Conservation (phyloP, 1,140 invertebrate genomes). For the Xylocopa sonorina region DNA sequence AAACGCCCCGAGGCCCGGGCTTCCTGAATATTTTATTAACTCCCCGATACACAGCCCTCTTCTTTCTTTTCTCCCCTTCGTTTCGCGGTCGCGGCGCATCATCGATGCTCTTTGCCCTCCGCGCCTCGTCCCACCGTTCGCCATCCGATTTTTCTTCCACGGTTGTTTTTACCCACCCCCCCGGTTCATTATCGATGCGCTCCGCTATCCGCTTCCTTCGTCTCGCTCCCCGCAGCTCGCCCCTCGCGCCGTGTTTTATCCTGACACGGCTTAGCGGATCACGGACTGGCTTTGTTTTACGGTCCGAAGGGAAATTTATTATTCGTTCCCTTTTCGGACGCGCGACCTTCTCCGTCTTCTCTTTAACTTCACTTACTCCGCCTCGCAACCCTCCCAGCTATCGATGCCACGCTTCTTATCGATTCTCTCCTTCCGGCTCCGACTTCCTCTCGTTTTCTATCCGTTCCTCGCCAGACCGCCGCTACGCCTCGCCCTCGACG, state of each 20-base stretch:
- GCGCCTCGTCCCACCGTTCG: not conserved
- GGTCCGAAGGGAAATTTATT: conserved; percentile 38
- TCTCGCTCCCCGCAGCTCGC: not conserved
- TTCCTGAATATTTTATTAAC: conserved; percentile 78
- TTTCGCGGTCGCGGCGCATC: conserved; percentile 10
- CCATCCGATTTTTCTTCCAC: conserved; percentile 1
- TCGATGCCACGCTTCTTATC: conserved; percentile 41
- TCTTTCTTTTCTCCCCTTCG: conserved; percentile 40
- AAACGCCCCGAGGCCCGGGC: conserved; percentile 66
- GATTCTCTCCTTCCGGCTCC: conserved; percentile 8
- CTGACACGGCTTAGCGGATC: conserved; percentile 27
- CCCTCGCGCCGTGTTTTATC: conserved; percentile 30
- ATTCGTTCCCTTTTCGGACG: conserved; percentile 18
- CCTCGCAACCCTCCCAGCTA: not conserved
- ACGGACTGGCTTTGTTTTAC: conserved; percentile 35
- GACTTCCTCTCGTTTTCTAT: conserved; percentile 1
- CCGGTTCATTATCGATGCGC: conserved; percentile 44
- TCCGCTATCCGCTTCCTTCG: no score
- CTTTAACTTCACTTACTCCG: not conserved
- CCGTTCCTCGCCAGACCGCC: no score
- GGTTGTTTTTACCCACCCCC: conserved; percentile 44
- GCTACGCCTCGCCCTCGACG: not conserved
- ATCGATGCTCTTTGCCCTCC: conserved; percentile 30
- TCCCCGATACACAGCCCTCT: conserved; percentile 48
- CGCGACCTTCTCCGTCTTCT: conserved; percentile 6